Percentiles rank a stretch among this genome's conserved stretches.
Evolutionary conservation across 2,113 vertebrate species (phyloP).

Genomic region (Copsychus sechellarum): DNA sequence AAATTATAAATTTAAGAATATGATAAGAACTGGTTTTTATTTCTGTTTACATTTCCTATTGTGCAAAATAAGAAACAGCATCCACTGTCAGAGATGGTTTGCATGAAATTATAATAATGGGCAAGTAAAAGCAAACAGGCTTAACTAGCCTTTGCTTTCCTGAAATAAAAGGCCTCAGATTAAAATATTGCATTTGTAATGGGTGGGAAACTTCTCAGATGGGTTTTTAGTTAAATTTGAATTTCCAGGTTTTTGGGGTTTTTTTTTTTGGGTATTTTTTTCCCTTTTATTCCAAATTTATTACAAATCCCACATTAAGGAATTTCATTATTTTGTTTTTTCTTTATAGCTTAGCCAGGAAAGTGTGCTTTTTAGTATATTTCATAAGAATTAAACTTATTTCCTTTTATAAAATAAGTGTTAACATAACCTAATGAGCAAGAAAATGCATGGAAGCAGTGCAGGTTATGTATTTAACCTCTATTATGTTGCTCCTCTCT

Average conservation of each 20-base stretch:
- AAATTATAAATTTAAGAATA: not conserved
- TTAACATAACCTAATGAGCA: not conserved
- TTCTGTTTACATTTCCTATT: not conserved
- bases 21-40: not conserved
- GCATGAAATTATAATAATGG: not conserved
- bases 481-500: not conserved
- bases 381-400: not conserved
- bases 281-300: not conserved
- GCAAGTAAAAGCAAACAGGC: not conserved
- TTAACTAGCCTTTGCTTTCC: not conserved
- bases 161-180: not conserved
- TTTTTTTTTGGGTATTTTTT: not conserved
- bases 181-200: conserved; percentile 19
- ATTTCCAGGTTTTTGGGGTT: not conserved
- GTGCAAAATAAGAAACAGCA: not conserved
- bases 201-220: not conserved
- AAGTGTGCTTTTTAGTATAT: accelerated
- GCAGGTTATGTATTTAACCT: not conserved
- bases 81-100: not conserved
- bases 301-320: not conserved
- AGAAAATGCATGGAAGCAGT: not conserved
- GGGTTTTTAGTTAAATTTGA: not conserved
- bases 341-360: not conserved
- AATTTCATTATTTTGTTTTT: not conserved
- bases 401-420: not conserved